Percentiles rank a stretch among this genome's conserved stretches.
Evolutionary conservation across 2,797 vertebrate species (phyloP).

Genomic region (Heteromormyrus szaboi): DNA sequence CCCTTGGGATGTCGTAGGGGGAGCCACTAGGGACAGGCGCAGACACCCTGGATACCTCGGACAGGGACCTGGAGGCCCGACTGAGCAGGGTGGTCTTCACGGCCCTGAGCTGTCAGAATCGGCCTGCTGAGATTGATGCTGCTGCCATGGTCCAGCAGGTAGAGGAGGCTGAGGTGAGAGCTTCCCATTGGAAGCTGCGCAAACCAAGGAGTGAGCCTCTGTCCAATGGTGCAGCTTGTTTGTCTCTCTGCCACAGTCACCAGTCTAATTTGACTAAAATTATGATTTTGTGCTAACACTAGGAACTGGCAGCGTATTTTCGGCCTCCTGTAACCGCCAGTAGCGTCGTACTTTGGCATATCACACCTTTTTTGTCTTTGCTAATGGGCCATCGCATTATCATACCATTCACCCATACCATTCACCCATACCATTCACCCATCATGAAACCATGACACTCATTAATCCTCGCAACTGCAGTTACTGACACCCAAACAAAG

Average conservation of each 20-base stretch:
- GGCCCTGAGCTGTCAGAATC: slow-evolving; percentile 65
- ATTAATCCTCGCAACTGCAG: background rate
- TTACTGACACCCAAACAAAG: background rate
- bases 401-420: background rate
- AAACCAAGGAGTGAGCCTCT: background rate
- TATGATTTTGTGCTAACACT: background rate
- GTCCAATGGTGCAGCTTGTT: background rate
- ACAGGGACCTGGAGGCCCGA: slow-evolving; percentile 52
- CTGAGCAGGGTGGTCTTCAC: slow-evolving; percentile 61
- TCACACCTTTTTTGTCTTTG: background rate
- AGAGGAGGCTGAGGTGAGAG: slow-evolving; percentile 74
- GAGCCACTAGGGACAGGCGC: slow-evolving; percentile 36
- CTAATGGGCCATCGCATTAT: background rate
- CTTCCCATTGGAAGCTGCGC: background rate
- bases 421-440: background rate
- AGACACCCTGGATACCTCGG: slow-evolving; percentile 38
- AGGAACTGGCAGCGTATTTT: background rate
- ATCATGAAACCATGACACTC: background rate
- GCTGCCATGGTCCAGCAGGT: slow-evolving; percentile 71
- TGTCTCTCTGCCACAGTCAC: background rate
- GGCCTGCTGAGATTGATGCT: slow-evolving; percentile 64
- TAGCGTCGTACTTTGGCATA: background rate
- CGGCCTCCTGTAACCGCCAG: background rate
- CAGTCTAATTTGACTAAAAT: background rate
- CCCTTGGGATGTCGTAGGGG: slow-evolving; percentile 36